A percentile compares a stretch with the other conserved stretches of the same genome.
Evolutionary conservation across 2,113 vertebrate species (phyloP).

Genomic region (Nymphicus hollandicus): DNA sequence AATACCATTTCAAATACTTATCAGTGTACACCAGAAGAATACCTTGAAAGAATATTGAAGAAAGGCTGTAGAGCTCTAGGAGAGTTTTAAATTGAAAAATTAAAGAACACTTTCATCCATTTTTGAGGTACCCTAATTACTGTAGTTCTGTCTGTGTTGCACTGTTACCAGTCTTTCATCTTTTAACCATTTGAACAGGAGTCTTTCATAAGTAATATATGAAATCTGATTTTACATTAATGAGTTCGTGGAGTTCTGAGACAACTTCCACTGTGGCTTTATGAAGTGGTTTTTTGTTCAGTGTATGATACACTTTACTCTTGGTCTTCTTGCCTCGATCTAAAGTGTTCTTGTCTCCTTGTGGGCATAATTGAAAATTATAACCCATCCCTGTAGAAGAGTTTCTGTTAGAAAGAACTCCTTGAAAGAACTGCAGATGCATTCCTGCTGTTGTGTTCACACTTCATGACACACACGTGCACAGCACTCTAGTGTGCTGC

Average conservation of each 20-base stretch:
- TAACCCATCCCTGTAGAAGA: rapidly evolving
- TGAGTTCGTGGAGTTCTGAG: not conserved
- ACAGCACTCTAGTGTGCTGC: not conserved
- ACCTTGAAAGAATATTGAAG: constrained; percentile 1
- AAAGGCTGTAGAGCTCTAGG: constrained; percentile 6
- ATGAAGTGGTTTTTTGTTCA: not conserved
- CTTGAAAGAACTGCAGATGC: not conserved
- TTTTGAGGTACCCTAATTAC: constrained; percentile 29
- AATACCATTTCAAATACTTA: not conserved
- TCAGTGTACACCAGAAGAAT: not conserved
- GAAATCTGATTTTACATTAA: constrained; percentile 13
- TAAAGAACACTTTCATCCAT: not conserved
- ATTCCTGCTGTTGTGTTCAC: not conserved
- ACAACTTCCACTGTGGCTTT: not conserved
- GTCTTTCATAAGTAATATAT: not conserved
- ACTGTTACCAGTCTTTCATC: constrained; percentile 26
- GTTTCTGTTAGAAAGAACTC: not conserved
- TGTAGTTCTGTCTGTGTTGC: not conserved
- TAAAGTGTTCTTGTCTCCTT: not conserved
- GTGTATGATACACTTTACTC: not conserved
- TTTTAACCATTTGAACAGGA: constrained; percentile 16
- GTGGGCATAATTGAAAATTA: not conserved
- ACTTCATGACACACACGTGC: rapidly evolving
- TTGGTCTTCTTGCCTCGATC: not conserved
- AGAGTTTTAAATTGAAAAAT: constrained; percentile 52